Percentiles rank a stretch among this genome's conserved stretches.
These are phyloP conservation scores for Uria lomvia DNA, from an alignment of 2,113 vertebrate genomes.

Conservation along the genomic window DNA sequence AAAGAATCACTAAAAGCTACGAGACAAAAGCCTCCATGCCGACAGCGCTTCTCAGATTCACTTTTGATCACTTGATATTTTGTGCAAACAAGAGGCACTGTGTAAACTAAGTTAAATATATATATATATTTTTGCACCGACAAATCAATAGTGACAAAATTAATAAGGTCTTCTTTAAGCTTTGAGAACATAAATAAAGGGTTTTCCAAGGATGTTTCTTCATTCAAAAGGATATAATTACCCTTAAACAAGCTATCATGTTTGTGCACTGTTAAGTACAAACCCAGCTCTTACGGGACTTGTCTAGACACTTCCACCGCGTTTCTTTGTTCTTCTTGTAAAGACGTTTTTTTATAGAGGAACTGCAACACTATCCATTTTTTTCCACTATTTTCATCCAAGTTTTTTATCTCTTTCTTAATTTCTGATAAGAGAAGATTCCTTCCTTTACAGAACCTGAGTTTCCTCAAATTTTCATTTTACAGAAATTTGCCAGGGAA, in stretches of 20 bases:
- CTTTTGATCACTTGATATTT: not conserved
- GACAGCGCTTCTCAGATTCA: not conserved
- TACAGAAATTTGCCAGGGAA: not conserved
- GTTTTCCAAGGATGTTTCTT: not conserved
- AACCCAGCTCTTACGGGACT: not conserved
- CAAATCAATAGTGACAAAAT: not conserved
- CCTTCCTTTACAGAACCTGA: not conserved
- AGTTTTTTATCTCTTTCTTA: not conserved
- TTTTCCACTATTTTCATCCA: not conserved
- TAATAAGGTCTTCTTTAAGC: not conserved
- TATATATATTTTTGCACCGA: not conserved
- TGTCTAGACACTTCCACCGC: not conserved
- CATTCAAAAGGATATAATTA: slow-evolving; percentile 17
- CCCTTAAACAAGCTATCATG: not conserved
- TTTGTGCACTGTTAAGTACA: not conserved
- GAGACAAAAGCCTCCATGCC: not conserved
- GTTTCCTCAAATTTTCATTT: not conserved
- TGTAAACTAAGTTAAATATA: not conserved
- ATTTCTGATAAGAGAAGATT: not conserved
- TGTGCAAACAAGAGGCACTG: not conserved
- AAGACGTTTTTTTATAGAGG: not conserved
- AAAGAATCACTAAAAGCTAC: not conserved
- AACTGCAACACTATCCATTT: not conserved
- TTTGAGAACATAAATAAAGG: not conserved
- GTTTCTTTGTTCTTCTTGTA: slow-evolving; percentile 40